Evolutionary conservation across 2,797 vertebrate genomes (phyloP), one percentile per base, ranked within the genome.

Genomic region (Neosilurus hyrtlii): DNA sequence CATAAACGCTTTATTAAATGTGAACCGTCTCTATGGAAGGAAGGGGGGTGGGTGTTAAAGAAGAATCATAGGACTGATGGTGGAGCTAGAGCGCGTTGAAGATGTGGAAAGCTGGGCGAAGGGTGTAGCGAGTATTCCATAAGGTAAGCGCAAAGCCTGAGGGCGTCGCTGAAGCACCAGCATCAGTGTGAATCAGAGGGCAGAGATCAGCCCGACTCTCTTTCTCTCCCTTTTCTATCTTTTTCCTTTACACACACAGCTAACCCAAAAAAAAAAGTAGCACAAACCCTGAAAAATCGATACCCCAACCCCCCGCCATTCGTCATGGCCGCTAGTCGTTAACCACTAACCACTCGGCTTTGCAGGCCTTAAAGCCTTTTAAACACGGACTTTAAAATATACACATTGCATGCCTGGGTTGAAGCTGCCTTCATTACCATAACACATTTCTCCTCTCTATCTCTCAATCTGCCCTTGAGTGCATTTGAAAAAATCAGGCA

Each of bases 151-250:
- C 87, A 87, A 85, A 91, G 94, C 94, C 94, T 74, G 90, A 91
- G 93, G 94, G 91, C 89, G 83, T 85, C 88, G 89, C 92, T 93
- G 90, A 89, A 93, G 92, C 91, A 92, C 91, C 90, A 92, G 93
- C 92, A 92, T 94, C 80, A 71, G 92, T 93, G 93, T 95, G 94
- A 95, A 94, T 95, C 95, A 95, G 91, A 90, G 94, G 93, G 92
- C 94, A 95, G 92, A 95, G 94, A 93, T 92, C 94, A 94, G 90
- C 90, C 90, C 81, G 91, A 91, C 92, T 92, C 92, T 92, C 92
- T 94, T 72, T 77, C 61, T 78, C 52, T 76, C 35, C n/a, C n/a
- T 74, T 54, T 66, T 56, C 62, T 35, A 51, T 43, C 54, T 5
- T 56, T 35, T 77, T 77, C 24, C 71, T 67, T 68, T 63, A 63